Evolutionary conservation across 1,140 invertebrate species (phyloP), one percentile per base, ranked within the genome.

Genomic region (Atta colombica): DNA sequence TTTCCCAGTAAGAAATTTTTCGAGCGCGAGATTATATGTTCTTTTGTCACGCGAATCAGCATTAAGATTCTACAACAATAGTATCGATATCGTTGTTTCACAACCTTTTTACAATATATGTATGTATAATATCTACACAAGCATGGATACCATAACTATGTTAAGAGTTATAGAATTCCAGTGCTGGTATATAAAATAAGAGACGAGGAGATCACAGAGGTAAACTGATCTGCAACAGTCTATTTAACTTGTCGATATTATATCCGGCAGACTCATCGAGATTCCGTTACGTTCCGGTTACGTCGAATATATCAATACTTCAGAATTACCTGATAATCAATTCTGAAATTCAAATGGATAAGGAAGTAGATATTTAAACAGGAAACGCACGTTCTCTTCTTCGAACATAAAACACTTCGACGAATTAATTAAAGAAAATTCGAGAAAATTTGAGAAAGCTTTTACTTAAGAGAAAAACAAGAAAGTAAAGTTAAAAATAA

Each of bases 211-310:
- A 51, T 18, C 14, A 21, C 12, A n/a, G 10, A 53, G 2, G 14
- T 25, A 60, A 58, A 35, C 14, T 51, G 14, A 28, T 25, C 16
- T 25, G 35, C 66, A 69, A 71, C 35, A 55, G 21, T 69, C 49
- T 14, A 31, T 71, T 58, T 35, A 39, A 25, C 65, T 69, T 60
- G 65, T 71, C 66, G 14, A 69, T 69, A 69, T 80, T 39, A 14
- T 8, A 68, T 80, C 49, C 63, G 63, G 28, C 61, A 6, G 39
- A 31, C 45, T 25, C 14, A 39, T 21, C 77, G 49, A 51, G 31
- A 68, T 39, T 80, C 49, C 3, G 14, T 65, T 63, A 61, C 35
- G n/a, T 65, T 63, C 45, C 35, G 21, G 21, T 21, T 63, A 31
- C 45, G 60, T 78, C 28, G 45, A 68, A n/a, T 28, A 53, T 45